A percentile compares a stretch with the other conserved stretches of the same genome.
Evolutionary conservation across 2,113 vertebrate genomes (phyloP).

Genomic region (Promerops cafer): DNA sequence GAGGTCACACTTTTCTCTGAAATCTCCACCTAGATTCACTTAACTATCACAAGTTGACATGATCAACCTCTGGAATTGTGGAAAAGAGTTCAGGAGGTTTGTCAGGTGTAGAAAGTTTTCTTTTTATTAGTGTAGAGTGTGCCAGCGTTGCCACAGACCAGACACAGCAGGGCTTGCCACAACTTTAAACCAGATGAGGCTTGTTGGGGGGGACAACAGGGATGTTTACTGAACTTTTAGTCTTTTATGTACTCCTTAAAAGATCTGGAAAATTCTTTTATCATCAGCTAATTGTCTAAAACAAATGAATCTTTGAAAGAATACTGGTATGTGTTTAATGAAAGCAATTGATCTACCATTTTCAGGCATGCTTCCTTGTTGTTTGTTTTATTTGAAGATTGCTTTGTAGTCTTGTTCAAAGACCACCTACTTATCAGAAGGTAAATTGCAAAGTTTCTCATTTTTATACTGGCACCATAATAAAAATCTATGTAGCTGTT

Average conservation of each 20-base stretch:
- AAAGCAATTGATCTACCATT: slow-evolving; percentile 1
- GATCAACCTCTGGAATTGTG: neutral
- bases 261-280: neutral
- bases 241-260: neutral
- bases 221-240: neutral
- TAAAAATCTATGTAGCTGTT: neutral
- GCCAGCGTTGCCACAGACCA: neutral
- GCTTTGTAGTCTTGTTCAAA: slow-evolving; percentile 50
- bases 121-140: neutral
- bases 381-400: neutral
- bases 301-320: neutral
- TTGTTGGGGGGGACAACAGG: neutral
- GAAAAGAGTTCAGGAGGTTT: neutral
- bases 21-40: neutral
- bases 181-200: neutral
- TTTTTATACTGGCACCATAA: neutral
- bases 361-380: neutral
- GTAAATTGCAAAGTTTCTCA: neutral
- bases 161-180: neutral
- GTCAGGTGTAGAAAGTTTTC: neutral
- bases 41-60: neutral
- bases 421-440: neutral
- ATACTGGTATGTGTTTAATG: neutral
- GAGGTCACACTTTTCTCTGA: neutral
- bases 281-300: slow-evolving; percentile 5